These are phyloP conservation scores for Rhagonycha lutea DNA, from an alignment of 2,888 invertebrate genomes.

Conservation along the genomic window DNA sequence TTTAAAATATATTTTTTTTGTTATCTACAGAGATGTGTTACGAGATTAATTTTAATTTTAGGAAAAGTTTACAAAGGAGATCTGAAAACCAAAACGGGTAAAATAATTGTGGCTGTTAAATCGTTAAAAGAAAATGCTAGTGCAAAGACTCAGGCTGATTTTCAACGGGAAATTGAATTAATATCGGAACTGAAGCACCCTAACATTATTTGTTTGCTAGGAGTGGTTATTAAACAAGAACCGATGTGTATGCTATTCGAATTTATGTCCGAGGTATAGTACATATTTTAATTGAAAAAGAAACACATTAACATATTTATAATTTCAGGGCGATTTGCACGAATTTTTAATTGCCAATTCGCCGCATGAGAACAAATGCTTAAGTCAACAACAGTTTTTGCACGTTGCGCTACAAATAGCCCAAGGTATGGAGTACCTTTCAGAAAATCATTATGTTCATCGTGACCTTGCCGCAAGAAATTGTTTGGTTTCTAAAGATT, in stretches of 20 bases:
- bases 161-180: slow-evolving; percentile 90
- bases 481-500: slow-evolving; percentile 92
- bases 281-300: slow-evolving; percentile 3
- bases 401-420: slow-evolving; percentile 89
- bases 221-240: slow-evolving; percentile 86
- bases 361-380: slow-evolving; percentile 77
- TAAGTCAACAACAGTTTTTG: slow-evolving; percentile 85
- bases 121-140: slow-evolving; percentile 92
- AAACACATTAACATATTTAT: not conserved
- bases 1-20: no score
- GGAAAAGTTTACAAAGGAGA: slow-evolving; percentile 95
- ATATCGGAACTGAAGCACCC: slow-evolving; percentile 94
- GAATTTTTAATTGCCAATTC: slow-evolving; percentile 93
- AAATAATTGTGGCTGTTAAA: slow-evolving; percentile 88
- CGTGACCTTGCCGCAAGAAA: slow-evolving; percentile 95
- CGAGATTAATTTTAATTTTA: slow-evolving; percentile 36
- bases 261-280: slow-evolving; percentile 84
- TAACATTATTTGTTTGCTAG: slow-evolving; percentile 93
- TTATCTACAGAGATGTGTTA: slow-evolving; percentile 5
- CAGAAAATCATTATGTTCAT: slow-evolving; percentile 94
- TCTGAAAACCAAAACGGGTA: slow-evolving; percentile 69
- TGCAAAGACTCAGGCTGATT: slow-evolving; percentile 88
- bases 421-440: slow-evolving; percentile 82
- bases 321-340: slow-evolving; percentile 86
- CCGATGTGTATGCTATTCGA: slow-evolving; percentile 97